phyloP scores from a whole-genome alignment of 2,113 vertebrate species.

The Xenopus borealis region DNA sequence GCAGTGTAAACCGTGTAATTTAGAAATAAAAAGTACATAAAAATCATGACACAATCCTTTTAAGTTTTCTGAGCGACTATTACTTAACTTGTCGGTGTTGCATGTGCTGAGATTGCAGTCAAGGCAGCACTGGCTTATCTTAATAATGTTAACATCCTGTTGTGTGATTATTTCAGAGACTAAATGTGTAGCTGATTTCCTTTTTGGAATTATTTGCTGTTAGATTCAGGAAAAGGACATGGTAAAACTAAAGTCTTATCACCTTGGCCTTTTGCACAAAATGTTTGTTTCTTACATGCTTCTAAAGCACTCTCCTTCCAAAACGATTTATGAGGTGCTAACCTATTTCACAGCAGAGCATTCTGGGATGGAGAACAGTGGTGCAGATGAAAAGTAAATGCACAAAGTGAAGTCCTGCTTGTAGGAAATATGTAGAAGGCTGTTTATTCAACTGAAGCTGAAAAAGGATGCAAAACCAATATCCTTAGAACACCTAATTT shows the following conservation, averaged over 20 bases:
- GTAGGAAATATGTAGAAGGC: too few relatives aligned
- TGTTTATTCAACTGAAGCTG: too few relatives aligned
- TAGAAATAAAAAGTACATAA: too few relatives aligned
- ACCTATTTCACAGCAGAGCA: conserved; percentile 25
- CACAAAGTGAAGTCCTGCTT: not conserved
- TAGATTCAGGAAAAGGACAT: conserved; percentile 38
- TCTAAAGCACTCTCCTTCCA: conserved; percentile 10
- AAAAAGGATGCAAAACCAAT: too few relatives aligned
- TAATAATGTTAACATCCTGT: conserved; percentile 56
- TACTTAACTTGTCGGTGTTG: too few relatives aligned
- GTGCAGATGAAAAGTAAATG: not conserved
- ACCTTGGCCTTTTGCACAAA: conserved; percentile 29
- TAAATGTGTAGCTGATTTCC: conserved; percentile 54
- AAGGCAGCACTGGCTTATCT: conserved; percentile 52
- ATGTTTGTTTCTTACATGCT: conserved; percentile 24
- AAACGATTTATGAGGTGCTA: conserved; percentile 39
- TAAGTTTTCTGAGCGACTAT: too few relatives aligned
- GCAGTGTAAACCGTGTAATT: too few relatives aligned
- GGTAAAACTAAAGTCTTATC: conserved; percentile 40
- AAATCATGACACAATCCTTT: too few relatives aligned
- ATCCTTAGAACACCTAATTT: too few relatives aligned
- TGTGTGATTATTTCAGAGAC: conserved; percentile 55
- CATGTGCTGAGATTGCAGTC: not conserved
- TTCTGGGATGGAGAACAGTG: conserved; percentile 5
- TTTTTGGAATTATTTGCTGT: conserved; percentile 41